Percentiles rank a stretch among this genome's conserved stretches.
These are phyloP conservation scores for Argyrosomus japonicus DNA, from an alignment of 2,113 vertebrate genomes.

Conservation along the genomic window DNA sequence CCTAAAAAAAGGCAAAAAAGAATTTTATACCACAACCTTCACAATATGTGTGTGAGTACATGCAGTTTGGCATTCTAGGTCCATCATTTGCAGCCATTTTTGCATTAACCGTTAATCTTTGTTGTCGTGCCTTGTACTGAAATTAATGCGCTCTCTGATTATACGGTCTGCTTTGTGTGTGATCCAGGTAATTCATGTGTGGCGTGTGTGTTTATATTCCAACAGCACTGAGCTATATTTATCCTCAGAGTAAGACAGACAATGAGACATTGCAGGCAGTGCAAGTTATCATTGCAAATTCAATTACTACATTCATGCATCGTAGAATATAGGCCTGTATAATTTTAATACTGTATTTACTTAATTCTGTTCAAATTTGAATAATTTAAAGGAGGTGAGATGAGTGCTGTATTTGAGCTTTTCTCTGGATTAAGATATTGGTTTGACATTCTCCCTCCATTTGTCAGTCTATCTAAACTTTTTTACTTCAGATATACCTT, in stretches of 20 bases:
- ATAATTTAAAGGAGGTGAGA: too few relatives aligned
- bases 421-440: too few relatives aligned
- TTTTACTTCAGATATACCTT: too few relatives aligned
- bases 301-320: too few relatives aligned
- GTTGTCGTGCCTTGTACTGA: slow-evolving; percentile 26
- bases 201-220: slow-evolving; percentile 30
- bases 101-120: slow-evolving; percentile 26
- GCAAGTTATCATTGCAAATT: too few relatives aligned
- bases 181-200: slow-evolving; percentile 19
- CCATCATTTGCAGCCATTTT: slow-evolving; percentile 1
- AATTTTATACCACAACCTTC: neutral
- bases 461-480: too few relatives aligned
- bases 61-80: neutral
- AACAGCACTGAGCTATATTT: slow-evolving; percentile 40
- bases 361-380: too few relatives aligned
- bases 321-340: too few relatives aligned
- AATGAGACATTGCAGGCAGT: slow-evolving; percentile 12
- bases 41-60: neutral
- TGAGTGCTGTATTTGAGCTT: too few relatives aligned
- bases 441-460: too few relatives aligned
- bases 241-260: slow-evolving; percentile 24
- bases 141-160: slow-evolving; percentile 2
- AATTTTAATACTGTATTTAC: too few relatives aligned
- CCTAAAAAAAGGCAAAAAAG: neutral
- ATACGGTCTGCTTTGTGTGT: neutral